Percentiles rank a stretch among this genome's conserved stretches.
phyloP scores from a whole-genome alignment of 2,113 vertebrate species.

The Semnornis frantzii region DNA sequence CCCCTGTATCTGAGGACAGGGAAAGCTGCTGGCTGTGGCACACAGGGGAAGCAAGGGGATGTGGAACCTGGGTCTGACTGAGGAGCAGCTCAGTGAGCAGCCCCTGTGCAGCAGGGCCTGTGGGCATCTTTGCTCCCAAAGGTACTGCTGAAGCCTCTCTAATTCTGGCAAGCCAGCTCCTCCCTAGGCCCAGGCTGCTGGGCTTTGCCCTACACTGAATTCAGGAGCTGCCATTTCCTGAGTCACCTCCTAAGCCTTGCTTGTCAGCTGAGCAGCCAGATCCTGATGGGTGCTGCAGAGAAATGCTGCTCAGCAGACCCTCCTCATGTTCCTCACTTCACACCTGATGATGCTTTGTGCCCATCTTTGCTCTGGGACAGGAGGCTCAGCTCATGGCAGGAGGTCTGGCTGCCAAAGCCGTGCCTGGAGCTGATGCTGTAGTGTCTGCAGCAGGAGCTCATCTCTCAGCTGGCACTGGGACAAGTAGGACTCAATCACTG shows the following conservation, averaged over 20 bases:
- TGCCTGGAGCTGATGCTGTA: background rate
- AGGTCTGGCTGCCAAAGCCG: conserved; percentile 14
- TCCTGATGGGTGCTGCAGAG: background rate
- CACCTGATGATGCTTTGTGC: background rate
- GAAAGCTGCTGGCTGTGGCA: background rate
- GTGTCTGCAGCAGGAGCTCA: background rate
- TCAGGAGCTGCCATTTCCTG: background rate
- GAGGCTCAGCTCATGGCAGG: background rate
- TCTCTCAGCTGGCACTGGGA: conserved; percentile 5
- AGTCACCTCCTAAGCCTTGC: background rate
- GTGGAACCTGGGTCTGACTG: background rate
- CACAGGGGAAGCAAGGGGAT: background rate
- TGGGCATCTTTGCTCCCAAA: background rate
- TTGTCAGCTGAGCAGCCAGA: background rate
- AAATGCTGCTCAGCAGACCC: background rate
- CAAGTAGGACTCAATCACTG: background rate
- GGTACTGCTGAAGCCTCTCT: background rate
- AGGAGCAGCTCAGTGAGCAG: background rate
- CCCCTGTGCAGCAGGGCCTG: background rate
- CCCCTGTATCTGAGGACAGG: background rate
- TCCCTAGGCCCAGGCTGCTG: background rate
- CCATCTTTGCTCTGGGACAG: background rate
- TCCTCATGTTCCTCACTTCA: background rate
- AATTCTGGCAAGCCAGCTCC: background rate
- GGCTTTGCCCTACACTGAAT: background rate